Evolutionary conservation across 2,113 vertebrate species (phyloP), one percentile per base, ranked within the genome.

Genomic region (Ameiurus melas): DNA sequence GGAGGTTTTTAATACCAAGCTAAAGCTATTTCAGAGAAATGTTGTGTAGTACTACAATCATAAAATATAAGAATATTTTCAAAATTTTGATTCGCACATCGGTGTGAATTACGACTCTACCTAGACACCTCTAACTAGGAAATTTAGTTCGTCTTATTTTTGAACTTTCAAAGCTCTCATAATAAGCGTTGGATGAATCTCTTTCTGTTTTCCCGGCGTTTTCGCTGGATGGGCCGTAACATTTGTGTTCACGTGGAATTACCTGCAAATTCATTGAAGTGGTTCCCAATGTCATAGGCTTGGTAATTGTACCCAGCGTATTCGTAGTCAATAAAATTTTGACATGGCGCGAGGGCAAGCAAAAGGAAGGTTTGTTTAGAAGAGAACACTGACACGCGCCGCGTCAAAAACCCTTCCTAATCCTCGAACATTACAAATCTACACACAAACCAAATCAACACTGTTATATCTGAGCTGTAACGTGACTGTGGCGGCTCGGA

Each of bases 181-280:
- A 33, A 36, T 20, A 7, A 8, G 66, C 1, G 33, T 17, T 0
- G 5, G 13, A 2, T 17, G 5, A 1, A 33, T 70, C 1, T 33
- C n/a, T 68, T 30, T 2, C 0, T 2, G 66, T 47, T 68, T 14
- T 4, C 30, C n/a, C 2, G 33, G 39, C 36, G n/a, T 33, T 33
- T 68, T 16, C 1, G 33, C 33, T 22, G 9, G 7, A 2, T 71
- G 33, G 20, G 1, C 30, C 12, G 1, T 36, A 0, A 36, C 17
- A 17, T 22, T 36, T 19, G 9, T 64, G 5, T 25, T 22, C 5
- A 1, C 10, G 75, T 79, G 0, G 80, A 90, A 88, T 94, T 91
- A 98, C 98, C 98, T 96, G 98, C 98, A 95, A 99, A 99, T 94
- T 99, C 98, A 92, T 99, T 99, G 96, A 99, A 99, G 96, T 99